phyloP scores from a whole-genome alignment of 1,140 invertebrate genomes.

The Papilio helenus region DNA sequence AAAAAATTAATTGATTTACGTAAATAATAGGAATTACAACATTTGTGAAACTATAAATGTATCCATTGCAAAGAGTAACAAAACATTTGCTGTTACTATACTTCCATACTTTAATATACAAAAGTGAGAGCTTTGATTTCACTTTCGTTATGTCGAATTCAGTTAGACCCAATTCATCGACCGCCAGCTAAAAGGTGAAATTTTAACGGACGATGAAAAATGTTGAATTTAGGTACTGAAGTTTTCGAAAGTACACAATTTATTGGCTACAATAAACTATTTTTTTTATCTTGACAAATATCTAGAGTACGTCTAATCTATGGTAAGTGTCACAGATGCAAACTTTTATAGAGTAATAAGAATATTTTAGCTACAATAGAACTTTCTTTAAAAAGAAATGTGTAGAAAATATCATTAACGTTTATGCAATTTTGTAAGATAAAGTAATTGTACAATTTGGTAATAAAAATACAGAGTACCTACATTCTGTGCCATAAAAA shows the following conservation, averaged over 20 bases:
- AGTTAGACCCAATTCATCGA: neutral
- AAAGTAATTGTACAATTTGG: neutral
- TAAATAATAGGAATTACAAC: no score
- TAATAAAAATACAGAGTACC: neutral
- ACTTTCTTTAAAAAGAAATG: neutral
- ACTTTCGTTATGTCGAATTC: constrained; percentile 25
- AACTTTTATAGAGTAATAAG: neutral
- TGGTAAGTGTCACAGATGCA: neutral
- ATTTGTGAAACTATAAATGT: no score
- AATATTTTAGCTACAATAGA: neutral
- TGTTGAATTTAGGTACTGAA: neutral
- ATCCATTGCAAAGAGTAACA: no score
- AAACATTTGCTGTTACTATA: neutral
- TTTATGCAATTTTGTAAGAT: neutral
- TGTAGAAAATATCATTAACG: no score
- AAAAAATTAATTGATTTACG: no score
- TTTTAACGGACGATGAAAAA: constrained; percentile 17
- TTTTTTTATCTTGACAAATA: neutral
- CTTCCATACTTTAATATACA: constrained; percentile 19
- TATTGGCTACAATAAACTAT: neutral
- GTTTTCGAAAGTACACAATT: neutral
- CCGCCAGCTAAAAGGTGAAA: neutral
- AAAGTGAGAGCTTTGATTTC: constrained; percentile 26
- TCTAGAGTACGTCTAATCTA: neutral
- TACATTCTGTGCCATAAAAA: neutral